phyloP scores from a whole-genome alignment of 1,140 invertebrate genomes.

The Conus betulinus region DNA sequence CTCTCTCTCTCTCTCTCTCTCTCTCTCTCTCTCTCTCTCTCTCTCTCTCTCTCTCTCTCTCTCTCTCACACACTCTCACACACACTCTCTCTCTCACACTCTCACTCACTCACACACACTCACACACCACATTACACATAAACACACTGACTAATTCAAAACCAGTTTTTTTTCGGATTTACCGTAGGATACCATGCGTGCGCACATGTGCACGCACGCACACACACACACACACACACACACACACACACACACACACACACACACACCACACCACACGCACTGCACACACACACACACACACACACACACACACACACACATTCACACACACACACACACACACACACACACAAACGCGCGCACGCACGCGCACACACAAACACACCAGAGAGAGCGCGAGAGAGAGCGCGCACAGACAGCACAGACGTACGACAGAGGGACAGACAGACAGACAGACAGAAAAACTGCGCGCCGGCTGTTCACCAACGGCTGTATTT shows the following conservation, averaged over 20 bases:
- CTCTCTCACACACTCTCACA: neutral
- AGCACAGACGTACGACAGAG: too few species aligned
- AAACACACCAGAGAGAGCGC: too few species aligned
- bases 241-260: constrained; percentile 1
- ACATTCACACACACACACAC: constrained; percentile 1
- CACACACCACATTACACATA: neutral
- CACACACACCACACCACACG: neutral
- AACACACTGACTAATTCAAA: neutral
- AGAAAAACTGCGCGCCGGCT: too few species aligned
- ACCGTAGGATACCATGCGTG: too few species aligned
- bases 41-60: constrained; percentile 4
- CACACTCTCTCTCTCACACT: neutral
- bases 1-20: constrained; percentile 18
- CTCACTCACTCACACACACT: neutral
- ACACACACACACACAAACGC: neutral
- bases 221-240: constrained; percentile 10
- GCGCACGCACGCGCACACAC: too few species aligned
- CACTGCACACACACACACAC: too few species aligned
- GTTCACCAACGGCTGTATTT: too few species aligned
- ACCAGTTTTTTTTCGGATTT: too few species aligned
- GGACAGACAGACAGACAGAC: too few species aligned
- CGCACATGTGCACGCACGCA: neutral
- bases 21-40: constrained; percentile 16
- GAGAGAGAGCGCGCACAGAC: too few species aligned
- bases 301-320: neutral